phyloP scores from a whole-genome alignment of 2,113 vertebrate species.

The Nestor notabilis region DNA sequence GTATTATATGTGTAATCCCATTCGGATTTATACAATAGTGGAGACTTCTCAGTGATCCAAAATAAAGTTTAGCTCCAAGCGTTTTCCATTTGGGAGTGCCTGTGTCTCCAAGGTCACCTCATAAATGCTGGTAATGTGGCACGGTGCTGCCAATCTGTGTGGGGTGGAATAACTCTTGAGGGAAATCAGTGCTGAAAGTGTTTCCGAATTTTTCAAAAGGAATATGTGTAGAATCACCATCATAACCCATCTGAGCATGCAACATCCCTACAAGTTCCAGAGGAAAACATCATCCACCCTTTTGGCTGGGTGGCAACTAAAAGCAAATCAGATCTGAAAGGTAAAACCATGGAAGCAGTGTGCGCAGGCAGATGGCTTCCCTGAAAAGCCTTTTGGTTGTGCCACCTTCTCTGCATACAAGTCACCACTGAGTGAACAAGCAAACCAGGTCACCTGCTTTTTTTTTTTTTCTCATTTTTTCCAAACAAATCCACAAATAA shows the following conservation, averaged over 20 bases:
- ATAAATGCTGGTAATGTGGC: slow-evolving; percentile 48
- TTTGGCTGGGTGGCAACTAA: background rate
- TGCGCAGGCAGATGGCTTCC: slow-evolving; percentile 5
- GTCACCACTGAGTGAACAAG: background rate
- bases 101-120: slow-evolving; percentile 68
- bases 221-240: slow-evolving; percentile 32
- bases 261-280: background rate
- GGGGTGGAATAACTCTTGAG: slow-evolving; percentile 66
- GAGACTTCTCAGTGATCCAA: background rate
- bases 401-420: background rate
- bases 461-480: background rate
- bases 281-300: background rate
- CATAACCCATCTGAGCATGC: background rate
- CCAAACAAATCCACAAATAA: background rate
- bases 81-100: slow-evolving; percentile 43
- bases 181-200: slow-evolving; percentile 67
- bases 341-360: background rate
- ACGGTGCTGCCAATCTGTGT: slow-evolving; percentile 9
- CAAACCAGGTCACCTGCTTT: background rate
- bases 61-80: slow-evolving; percentile 5
- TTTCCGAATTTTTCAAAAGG: slow-evolving; percentile 49
- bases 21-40: slow-evolving; percentile 47
- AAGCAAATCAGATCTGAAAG: background rate
- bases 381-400: background rate
- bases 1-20: slow-evolving; percentile 46